Conservation (phyloP, 1,140 invertebrate species). For the Triops cancriformis region DNA sequence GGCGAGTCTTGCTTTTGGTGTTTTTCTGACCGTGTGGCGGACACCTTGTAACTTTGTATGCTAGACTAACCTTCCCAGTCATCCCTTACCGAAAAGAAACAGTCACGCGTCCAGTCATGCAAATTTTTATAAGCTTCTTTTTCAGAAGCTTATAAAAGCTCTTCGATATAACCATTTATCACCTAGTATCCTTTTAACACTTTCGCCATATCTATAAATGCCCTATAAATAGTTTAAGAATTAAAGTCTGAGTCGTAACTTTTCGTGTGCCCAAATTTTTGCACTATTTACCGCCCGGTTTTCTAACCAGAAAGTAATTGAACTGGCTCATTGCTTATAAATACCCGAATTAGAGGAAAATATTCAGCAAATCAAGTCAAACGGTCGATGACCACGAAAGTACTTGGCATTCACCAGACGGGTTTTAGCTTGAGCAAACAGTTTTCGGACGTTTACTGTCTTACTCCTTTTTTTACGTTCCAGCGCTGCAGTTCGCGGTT, state of each 20-base stretch:
- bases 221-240: background rate
- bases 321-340: background rate
- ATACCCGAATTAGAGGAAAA: background rate
- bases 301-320: slow-evolving; percentile 10
- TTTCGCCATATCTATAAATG: background rate
- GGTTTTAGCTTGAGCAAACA: background rate
- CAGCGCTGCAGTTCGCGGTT: background rate
- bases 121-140: slow-evolving; percentile 2
- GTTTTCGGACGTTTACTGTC: background rate
- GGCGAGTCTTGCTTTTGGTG: background rate
- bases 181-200: background rate
- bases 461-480: background rate
- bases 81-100: background rate
- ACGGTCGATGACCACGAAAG: background rate
- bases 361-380: background rate
- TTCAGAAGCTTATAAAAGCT: background rate
- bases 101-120: background rate
- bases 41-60: background rate
- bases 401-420: background rate
- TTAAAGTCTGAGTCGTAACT: background rate
- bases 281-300: background rate
- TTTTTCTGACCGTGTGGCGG: background rate
- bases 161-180: background rate
- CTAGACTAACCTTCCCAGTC: background rate
- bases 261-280: background rate